Percentiles rank a stretch among this genome's conserved stretches.
Conservation (phyloP, 2,797 vertebrate species). For the Lindbergichthys nudifrons region DNA sequence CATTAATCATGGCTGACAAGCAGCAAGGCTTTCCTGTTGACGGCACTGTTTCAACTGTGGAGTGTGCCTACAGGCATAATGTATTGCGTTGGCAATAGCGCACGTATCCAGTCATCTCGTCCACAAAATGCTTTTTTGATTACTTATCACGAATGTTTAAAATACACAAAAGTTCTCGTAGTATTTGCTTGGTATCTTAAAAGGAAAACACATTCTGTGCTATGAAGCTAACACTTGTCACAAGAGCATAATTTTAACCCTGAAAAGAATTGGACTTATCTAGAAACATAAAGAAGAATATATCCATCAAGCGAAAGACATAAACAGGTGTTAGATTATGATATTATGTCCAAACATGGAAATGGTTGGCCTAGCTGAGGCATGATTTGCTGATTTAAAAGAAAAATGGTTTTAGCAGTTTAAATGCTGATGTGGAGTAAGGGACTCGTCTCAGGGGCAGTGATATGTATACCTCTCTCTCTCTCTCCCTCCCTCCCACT, state of each 20-base stretch:
- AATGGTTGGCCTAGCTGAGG: slow-evolving; percentile 39
- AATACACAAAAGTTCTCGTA: slow-evolving; percentile 19
- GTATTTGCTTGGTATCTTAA: slow-evolving; percentile 29
- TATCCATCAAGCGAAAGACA: slow-evolving; percentile 57
- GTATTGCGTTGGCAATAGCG: slow-evolving; percentile 42
- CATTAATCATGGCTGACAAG: slow-evolving; percentile 77
- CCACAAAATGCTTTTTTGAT: slow-evolving; percentile 26
- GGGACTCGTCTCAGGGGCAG: slow-evolving; percentile 11
- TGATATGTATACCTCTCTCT: slow-evolving; percentile 37
- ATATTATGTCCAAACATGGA: slow-evolving; percentile 67
- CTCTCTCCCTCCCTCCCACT: neutral
- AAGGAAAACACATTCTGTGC: neutral
- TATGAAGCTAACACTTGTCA: slow-evolving; percentile 15
- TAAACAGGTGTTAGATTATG: slow-evolving; percentile 48
- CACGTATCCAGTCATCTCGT: slow-evolving; percentile 44
- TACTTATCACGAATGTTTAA: slow-evolving; percentile 39
- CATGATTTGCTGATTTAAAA: slow-evolving; percentile 48
- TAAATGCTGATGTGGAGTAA: slow-evolving; percentile 45
- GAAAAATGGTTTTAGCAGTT: slow-evolving; percentile 46
- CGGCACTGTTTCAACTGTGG: slow-evolving; percentile 51
- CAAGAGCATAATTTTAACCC: slow-evolving; percentile 34
- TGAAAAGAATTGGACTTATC: slow-evolving; percentile 19
- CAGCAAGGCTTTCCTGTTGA: slow-evolving; percentile 65
- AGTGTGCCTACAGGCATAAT: slow-evolving; percentile 49
- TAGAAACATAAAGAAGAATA: slow-evolving; percentile 48